A percentile compares a stretch with the other conserved stretches of the same genome.
phyloP scores from a whole-genome alignment of 2,113 vertebrate species.

The Campylomormyrus numenius region DNA sequence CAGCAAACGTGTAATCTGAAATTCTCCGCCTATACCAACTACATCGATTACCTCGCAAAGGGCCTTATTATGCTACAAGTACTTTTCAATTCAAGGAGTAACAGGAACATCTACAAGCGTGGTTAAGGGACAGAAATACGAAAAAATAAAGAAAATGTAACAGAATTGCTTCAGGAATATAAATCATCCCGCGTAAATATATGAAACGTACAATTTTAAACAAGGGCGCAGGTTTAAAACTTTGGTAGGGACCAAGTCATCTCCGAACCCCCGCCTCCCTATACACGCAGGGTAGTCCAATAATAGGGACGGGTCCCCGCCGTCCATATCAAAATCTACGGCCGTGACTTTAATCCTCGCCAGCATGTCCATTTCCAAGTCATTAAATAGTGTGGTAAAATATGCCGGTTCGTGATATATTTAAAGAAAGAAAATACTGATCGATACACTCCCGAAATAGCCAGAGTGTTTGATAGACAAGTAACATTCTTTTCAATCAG shows the following conservation, averaged over 20 bases:
- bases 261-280: not conserved
- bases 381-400: not conserved
- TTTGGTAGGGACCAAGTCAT: not conserved
- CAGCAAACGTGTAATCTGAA: not conserved
- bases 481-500: not conserved
- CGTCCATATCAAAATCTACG: not conserved
- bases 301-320: not conserved
- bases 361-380: not conserved
- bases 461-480: not conserved
- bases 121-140: not conserved
- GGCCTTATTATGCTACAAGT: not conserved
- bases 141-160: not conserved
- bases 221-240: not conserved
- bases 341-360: not conserved
- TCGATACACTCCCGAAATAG: not conserved
- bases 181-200: not conserved
- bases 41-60: not conserved
- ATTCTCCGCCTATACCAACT: not conserved
- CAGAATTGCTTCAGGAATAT: not conserved
- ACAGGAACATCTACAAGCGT: not conserved
- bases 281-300: not conserved
- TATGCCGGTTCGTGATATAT: not conserved
- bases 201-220: not conserved
- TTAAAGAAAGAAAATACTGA: not conserved
- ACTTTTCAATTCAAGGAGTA: not conserved